These are phyloP conservation scores for Spilosoma lubricipeda DNA, from an alignment of 2,888 invertebrate species.

Conservation along the genomic window DNA sequence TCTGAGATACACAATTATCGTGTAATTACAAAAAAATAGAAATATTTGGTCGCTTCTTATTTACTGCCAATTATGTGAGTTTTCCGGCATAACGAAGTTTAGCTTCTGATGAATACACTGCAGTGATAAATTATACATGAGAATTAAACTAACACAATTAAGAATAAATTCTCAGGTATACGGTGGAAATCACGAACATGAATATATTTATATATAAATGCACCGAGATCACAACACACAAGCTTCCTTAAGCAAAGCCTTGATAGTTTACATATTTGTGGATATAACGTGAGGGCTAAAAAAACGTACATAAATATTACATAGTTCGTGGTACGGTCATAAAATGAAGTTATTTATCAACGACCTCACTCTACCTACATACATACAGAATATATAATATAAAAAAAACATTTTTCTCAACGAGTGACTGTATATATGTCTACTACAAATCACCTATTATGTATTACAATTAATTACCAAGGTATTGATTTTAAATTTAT, in stretches of 20 bases:
- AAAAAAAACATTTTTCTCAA: background rate
- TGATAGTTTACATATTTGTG: slow-evolving; percentile 52
- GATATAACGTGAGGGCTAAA: slow-evolving; percentile 36
- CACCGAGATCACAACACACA: slow-evolving; percentile 50
- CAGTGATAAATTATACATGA: slow-evolving; percentile 46
- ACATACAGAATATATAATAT: background rate
- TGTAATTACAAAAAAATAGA: slow-evolving; percentile 22
- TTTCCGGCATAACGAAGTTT: slow-evolving; percentile 50
- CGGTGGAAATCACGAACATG: slow-evolving; percentile 56
- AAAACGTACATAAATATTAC: slow-evolving; percentile 33
- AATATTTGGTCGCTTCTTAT: slow-evolving; percentile 28
- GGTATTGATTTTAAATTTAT: background rate
- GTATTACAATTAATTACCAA: background rate
- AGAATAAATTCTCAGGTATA: slow-evolving; percentile 49
- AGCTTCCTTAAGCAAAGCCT: slow-evolving; percentile 60
- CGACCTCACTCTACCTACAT: background rate
- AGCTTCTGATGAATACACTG: slow-evolving; percentile 52
- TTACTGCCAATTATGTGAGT: slow-evolving; percentile 41
- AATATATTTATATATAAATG: slow-evolving; percentile 52
- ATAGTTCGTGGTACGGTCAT: background rate
- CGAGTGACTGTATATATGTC: background rate
- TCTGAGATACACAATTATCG: slow-evolving; percentile 20
- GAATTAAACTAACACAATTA: slow-evolving; percentile 47
- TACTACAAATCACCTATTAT: background rate
- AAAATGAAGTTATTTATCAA: background rate